Evolutionary conservation across 2,888 invertebrate genomes (phyloP), one percentile per base, ranked within the genome.

Genomic region (Pimpla rufipes): DNA sequence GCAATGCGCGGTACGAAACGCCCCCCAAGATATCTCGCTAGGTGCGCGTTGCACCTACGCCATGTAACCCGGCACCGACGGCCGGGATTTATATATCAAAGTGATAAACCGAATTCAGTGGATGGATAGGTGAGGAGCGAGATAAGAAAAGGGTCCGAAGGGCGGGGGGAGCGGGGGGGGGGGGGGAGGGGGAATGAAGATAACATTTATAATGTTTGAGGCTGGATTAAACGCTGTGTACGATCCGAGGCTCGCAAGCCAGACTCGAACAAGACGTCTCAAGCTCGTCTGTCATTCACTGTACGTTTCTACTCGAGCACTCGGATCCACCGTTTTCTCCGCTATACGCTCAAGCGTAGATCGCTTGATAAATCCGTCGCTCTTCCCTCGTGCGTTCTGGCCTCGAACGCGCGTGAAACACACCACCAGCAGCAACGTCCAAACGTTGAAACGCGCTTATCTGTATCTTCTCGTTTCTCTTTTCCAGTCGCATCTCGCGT

Each of bases 71-170:
- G 35, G 77, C 77, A 81, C 81, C 77, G 29, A 47, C 42, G 40
- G 21, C 50, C 50, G 50, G 42, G 71, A 81, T 81, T 81, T 77
- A 71, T 76, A 81, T 70, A 73, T 77, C 71, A 81, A 77, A 77
- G 71, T 77, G 71, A 77, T 81, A 81, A 81, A 81, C 81, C 81
- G 67, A 81, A 81, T 81, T 81, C 42, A 66, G 47, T 76, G 57
- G 37, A 62, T 50, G 35, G 29, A 57, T 57, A 11, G 23, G 29
- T 10, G 57, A 57, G 13, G 29, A 7, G 13, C 3, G n/a, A 13
- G 35, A 21, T 23, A 55, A 29, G n/a, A 42, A 42, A 42, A 42
- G 13, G 13, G 8, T 1, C 11, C 42, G 42, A 42, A 29, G 21
- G 2, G 18, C 0, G 29, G 5, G n/a, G 4, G 29, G 57, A 16